Conservation (phyloP, 2,888 invertebrate genomes). For the Megalurothrips usitatus region DNA sequence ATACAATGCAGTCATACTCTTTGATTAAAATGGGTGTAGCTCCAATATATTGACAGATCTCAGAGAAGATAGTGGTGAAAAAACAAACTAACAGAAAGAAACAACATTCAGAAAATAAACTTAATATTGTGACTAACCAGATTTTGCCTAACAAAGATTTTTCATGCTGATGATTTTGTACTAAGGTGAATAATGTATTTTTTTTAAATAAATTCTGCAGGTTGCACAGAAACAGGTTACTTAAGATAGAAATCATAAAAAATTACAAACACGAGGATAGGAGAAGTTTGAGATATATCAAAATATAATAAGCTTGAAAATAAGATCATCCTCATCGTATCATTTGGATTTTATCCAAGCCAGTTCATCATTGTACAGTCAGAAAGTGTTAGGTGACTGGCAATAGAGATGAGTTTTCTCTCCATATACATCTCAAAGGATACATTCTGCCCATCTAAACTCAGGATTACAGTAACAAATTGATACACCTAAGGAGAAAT, state of each 20-base stretch:
- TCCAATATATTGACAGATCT: background rate
- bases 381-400: background rate
- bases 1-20: slow-evolving; percentile 6
- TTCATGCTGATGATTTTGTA: background rate
- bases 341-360: background rate
- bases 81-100: background rate
- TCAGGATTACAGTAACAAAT: slow-evolving; percentile 1
- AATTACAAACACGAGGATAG: slow-evolving; percentile 7
- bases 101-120: background rate
- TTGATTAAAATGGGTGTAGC: background rate
- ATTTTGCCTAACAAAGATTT: background rate
- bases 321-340: background rate
- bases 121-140: background rate
- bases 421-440: background rate
- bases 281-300: background rate
- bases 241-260: slow-evolving; percentile 14
- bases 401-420: background rate
- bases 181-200: slow-evolving; percentile 18
- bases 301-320: slow-evolving; percentile 18
- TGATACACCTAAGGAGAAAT: slow-evolving; percentile 17
- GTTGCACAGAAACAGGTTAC: slow-evolving; percentile 4
- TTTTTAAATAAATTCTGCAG: background rate
- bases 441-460: background rate
- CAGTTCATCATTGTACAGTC: background rate
- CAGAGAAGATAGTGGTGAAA: background rate